Conservation (phyloP, 2,113 vertebrate genomes). For the Tachuris rubrigastra region DNA sequence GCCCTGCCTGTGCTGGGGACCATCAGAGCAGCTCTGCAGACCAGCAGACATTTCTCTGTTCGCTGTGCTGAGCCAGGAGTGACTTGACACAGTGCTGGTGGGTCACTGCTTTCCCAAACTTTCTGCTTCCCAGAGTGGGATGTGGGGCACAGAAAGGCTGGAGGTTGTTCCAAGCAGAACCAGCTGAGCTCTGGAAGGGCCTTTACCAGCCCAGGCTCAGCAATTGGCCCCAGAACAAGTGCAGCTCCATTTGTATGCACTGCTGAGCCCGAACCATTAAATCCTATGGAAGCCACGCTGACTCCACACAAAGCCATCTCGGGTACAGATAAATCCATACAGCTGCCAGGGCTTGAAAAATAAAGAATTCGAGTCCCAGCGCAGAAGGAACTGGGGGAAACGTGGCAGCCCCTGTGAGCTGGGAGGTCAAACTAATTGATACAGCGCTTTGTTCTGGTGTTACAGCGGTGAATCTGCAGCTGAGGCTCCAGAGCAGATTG, state of each 20-base stretch:
- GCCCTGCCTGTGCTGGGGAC: background rate
- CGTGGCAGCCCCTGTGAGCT: background rate
- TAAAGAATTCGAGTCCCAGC: background rate
- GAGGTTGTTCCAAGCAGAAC: background rate
- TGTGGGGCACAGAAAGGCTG: background rate
- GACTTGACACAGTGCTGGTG: background rate
- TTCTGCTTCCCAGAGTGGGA: background rate
- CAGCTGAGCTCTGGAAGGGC: background rate
- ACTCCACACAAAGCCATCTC: background rate
- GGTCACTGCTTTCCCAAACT: background rate
- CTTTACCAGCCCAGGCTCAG: background rate
- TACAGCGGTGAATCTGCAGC: background rate
- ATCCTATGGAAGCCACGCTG: background rate
- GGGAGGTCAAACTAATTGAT: background rate
- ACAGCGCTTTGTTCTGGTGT: background rate
- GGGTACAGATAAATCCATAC: background rate
- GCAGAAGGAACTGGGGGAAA: background rate
- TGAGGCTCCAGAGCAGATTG: background rate
- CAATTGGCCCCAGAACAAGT: background rate
- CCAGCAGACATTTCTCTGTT: background rate
- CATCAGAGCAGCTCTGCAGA: background rate
- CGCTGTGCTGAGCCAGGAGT: background rate
- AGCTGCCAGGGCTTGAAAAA: background rate
- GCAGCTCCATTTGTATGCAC: background rate
- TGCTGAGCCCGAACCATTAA: background rate